Evolutionary conservation across 2,797 vertebrate species (phyloP).

Genomic region (Loris lydekkerianus): DNA sequence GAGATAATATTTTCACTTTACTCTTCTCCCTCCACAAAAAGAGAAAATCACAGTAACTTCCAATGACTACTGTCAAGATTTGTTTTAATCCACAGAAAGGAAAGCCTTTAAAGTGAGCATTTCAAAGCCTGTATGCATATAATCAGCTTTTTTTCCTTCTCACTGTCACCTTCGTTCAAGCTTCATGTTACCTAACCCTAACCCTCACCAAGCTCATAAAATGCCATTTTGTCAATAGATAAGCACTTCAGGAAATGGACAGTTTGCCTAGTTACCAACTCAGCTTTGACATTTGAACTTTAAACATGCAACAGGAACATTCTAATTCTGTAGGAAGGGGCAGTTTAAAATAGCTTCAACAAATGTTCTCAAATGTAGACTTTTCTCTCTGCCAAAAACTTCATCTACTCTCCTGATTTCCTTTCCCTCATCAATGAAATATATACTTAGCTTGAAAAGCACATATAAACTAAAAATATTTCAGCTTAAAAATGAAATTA

Average conservation of each 20-base stretch:
- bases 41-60: not conserved
- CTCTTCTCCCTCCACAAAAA: not conserved
- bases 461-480: slow-evolving; percentile 48
- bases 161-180: not conserved
- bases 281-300: slow-evolving; percentile 16
- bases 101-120: not conserved
- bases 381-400: slow-evolving; percentile 4
- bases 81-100: not conserved
- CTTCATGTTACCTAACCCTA: not conserved
- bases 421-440: slow-evolving; percentile 7
- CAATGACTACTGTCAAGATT: not conserved
- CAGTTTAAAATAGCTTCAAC: not conserved
- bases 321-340: not conserved
- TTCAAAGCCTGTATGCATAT: not conserved
- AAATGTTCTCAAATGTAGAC: not conserved
- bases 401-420: not conserved
- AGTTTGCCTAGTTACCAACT: not conserved
- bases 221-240: not conserved
- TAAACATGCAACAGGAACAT: not conserved
- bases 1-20: not conserved
- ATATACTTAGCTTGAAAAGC: slow-evolving; percentile 40
- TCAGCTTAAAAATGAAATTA: slow-evolving; percentile 49
- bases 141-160: not conserved
- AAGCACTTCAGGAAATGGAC: not conserved
- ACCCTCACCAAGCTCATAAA: not conserved